Percentiles rank a stretch among this genome's conserved stretches.
Evolutionary conservation across 1,140 invertebrate genomes (phyloP).

Genomic region (Leptonema lineaticorne): DNA sequence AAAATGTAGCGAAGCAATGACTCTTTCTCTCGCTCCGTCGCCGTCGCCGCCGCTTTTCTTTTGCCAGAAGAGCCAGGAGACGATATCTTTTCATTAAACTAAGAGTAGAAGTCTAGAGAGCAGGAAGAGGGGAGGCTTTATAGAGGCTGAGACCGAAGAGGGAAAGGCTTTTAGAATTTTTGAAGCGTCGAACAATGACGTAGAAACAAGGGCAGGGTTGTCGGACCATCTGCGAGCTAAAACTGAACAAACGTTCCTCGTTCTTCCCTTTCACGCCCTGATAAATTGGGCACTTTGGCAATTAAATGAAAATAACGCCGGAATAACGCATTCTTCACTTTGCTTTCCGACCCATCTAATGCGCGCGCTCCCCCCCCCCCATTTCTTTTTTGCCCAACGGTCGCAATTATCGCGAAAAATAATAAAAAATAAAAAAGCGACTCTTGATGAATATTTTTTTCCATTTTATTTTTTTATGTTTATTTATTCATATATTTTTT

Average conservation of each 20-base stretch:
- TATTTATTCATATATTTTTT: too few species aligned
- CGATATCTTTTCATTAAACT: constrained; percentile 42
- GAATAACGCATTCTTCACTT: background rate
- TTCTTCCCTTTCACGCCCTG: too few species aligned
- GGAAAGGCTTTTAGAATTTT: constrained; percentile 28
- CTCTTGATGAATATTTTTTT: too few species aligned
- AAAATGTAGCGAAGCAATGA: constrained; percentile 37
- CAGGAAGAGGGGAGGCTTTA: too few species aligned
- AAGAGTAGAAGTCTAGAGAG: too few species aligned
- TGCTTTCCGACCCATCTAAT: background rate
- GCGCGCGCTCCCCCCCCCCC: too few species aligned
- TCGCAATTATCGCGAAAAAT: background rate
- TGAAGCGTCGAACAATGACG: constrained; percentile 23
- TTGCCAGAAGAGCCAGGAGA: too few species aligned
- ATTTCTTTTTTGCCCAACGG: background rate
- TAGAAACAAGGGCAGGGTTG: constrained; percentile 5
- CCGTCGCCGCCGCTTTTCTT: background rate
- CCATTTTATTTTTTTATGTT: too few species aligned
- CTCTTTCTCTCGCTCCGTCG: background rate
- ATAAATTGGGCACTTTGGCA: constrained; percentile 15
- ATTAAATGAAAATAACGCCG: constrained; percentile 14
- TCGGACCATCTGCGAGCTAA: constrained; percentile 16
- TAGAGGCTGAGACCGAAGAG: too few species aligned
- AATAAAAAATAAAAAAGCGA: background rate
- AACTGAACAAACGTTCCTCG: background rate